Percentiles rank a stretch among this genome's conserved stretches.
These are phyloP conservation scores for Pseudomyrmex dendroicus DNA, from an alignment of 1,140 invertebrate genomes.

Conservation along the genomic window DNA sequence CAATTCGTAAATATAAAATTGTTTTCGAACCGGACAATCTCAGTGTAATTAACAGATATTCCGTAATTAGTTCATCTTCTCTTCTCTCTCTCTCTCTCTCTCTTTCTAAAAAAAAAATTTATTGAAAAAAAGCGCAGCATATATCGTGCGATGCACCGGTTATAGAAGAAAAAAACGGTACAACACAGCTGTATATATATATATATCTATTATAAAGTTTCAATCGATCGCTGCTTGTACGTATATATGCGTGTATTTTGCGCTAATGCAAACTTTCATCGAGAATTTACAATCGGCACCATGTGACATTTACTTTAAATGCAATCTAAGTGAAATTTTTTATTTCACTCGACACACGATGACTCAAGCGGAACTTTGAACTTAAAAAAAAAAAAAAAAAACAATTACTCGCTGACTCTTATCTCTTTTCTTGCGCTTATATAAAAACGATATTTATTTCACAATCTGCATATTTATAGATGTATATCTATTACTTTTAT, in stretches of 20 bases:
- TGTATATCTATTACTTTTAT: background rate
- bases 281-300: background rate
- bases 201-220: slow-evolving; percentile 4
- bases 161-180: background rate
- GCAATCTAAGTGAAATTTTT: background rate
- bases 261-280: slow-evolving; percentile 21
- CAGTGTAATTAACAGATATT: background rate
- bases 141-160: background rate
- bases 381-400: background rate
- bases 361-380: background rate
- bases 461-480: background rate
- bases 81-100: no score
- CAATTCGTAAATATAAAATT: background rate
- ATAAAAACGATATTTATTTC: background rate
- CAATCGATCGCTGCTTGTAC: slow-evolving; percentile 25
- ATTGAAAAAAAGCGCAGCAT: background rate
- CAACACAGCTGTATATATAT: background rate
- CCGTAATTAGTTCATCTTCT: background rate
- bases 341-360: background rate
- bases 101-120: background rate
- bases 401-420: no score
- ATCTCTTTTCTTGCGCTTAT: background rate
- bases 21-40: background rate
- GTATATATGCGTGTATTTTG: background rate
- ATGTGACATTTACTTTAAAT: slow-evolving; percentile 14